phyloP scores from a whole-genome alignment of 1,140 invertebrate genomes.

The Gonioctena quinquepunctata region DNA sequence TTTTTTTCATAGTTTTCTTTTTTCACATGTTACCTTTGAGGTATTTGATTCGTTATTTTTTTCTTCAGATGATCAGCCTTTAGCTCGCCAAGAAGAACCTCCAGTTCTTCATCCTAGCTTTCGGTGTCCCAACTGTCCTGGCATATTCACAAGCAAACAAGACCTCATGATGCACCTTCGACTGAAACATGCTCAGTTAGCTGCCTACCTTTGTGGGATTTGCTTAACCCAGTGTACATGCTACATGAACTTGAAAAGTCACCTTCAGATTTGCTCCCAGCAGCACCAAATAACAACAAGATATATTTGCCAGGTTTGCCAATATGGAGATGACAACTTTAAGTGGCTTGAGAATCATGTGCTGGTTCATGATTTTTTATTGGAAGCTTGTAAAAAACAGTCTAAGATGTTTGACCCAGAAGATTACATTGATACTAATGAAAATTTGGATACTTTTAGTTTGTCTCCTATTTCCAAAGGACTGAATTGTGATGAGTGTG shows the following conservation, averaged over 20 bases:
- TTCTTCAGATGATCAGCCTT: constrained; percentile 33
- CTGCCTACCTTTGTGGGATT: constrained; percentile 63
- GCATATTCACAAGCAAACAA: constrained; percentile 51
- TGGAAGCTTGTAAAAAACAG: constrained; percentile 53
- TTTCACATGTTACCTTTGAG: no score
- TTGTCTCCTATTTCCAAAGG: constrained; percentile 43
- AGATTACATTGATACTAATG: constrained; percentile 60
- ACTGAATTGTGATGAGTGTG: constrained; percentile 50
- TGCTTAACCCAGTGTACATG: constrained; percentile 62
- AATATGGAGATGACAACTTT: constrained; percentile 62
- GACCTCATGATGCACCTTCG: constrained; percentile 64
- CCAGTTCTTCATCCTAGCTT: constrained; percentile 38
- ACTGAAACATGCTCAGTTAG: constrained; percentile 61
- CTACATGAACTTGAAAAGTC: constrained; percentile 58
- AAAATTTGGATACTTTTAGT: constrained; percentile 52
- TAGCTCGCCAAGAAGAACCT: constrained; percentile 53
- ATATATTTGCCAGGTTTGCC: constrained; percentile 62
- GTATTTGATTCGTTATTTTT: no score
- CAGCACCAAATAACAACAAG: constrained; percentile 54
- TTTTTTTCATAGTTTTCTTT: background rate
- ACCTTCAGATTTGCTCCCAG: constrained; percentile 59
- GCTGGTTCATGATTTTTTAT: constrained; percentile 61
- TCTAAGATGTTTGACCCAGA: constrained; percentile 58
- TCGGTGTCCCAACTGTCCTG: constrained; percentile 45
- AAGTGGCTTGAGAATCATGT: constrained; percentile 64